These are phyloP conservation scores for Apis dorsata DNA, from an alignment of 1,140 invertebrate species.

Conservation along the genomic window DNA sequence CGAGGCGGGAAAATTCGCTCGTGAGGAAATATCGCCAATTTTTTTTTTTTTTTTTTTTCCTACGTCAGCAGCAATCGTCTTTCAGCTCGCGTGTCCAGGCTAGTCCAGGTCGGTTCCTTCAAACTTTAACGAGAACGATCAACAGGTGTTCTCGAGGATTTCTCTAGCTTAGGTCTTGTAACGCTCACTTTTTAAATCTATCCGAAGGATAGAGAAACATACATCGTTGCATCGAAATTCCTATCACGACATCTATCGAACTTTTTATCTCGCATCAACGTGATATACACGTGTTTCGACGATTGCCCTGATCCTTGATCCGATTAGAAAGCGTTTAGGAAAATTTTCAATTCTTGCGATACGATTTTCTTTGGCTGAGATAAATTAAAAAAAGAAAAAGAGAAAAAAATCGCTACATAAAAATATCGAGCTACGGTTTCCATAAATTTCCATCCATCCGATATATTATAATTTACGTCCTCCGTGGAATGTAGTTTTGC, in stretches of 20 bases:
- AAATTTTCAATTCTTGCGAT: not conserved
- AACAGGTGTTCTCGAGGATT: constrained; percentile 74
- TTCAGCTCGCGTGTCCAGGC: constrained; percentile 63
- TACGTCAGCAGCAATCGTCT: constrained; percentile 30
- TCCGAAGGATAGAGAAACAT: not conserved
- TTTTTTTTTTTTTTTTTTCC: constrained; percentile 45
- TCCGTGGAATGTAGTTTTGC: not conserved
- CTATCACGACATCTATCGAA: not conserved
- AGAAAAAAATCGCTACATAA: not conserved
- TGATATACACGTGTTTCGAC: not conserved
- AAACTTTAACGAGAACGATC: constrained; percentile 75
- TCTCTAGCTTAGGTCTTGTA: constrained; percentile 51
- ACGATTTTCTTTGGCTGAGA: too few species aligned
- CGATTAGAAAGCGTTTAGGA: too few species aligned
- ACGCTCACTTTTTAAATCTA: constrained; percentile 53
- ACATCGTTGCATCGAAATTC: not conserved
- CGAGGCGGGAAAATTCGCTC: constrained; percentile 18
- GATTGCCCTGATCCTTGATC: not conserved
- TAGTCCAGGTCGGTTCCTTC: constrained; percentile 73
- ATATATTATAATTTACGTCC: not conserved
- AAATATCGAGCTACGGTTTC: too few species aligned
- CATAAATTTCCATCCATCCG: constrained; percentile 12
- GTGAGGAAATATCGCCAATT: constrained; percentile 3
- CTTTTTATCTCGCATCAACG: not conserved
- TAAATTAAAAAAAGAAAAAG: not conserved